Base-by-base conservation (phyloP, 2,888 invertebrate species). In the Nebria salina region DNA sequence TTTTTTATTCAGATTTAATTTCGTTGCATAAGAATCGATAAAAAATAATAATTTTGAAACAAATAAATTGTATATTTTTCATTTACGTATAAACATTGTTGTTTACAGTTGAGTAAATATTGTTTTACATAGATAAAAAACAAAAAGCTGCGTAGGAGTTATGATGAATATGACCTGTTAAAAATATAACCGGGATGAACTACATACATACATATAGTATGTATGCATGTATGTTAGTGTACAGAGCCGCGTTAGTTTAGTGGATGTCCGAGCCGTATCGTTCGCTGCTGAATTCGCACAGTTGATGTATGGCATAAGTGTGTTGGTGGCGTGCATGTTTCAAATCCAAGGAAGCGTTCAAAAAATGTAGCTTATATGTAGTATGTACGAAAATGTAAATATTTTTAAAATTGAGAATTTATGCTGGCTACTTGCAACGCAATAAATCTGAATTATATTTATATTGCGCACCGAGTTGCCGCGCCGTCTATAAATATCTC, bases 261-360 rank as follows among this genome's bases (percentile, higher is more conserved):
- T 54, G 54, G 13, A 54, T 4, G 54, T 54, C 54, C 8, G 54
- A 54, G 54, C 8, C 8, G 54, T 8, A 54, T 5, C 54, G 54
- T 8, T 54, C 11, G 54, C 13, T 11, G 54, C 54, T 54, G 54
- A 54, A 13, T 1, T 54, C 7, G 54, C 13, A 54, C 54, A 54
- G 54, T 8, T 54, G 54, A 54, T 54, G 54, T 54, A 54, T 54
- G 54, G 8, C 8, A 8, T 8, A 7, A 7, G 54, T 8, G 8
- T 54, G 54, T 54, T 13, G 11, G 54, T 13, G 2, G 54, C 54
- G 2, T 54, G 54, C 54, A 54, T 54, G 54, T 54, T 54, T 54
- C 54, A 54, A 54, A 54, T 54, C 54, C 54, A 54, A 54, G 54
- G 54, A 54, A 54, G 54, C 54, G 54, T 54, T 54, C 54, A 54